A percentile compares a stretch with the other conserved stretches of the same genome.
Conservation (phyloP, 1,140 invertebrate genomes). For the Leucophenga varia region DNA sequence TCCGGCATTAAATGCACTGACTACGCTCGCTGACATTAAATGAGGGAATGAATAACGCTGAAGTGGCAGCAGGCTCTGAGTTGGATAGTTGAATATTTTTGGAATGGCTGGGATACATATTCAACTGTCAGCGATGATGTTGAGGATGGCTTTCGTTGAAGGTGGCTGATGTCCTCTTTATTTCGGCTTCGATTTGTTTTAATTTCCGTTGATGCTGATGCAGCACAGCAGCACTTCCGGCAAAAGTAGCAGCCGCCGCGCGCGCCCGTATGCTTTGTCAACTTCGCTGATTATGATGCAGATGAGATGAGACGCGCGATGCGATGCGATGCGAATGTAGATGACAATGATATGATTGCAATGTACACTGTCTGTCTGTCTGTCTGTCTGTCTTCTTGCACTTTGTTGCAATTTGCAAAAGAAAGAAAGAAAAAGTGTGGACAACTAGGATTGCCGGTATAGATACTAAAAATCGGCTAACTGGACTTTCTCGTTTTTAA, state of each 20-base stretch:
- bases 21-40: no score
- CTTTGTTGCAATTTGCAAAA: no score
- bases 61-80: constrained; percentile 22
- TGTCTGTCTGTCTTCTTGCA: no score
- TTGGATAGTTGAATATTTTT: constrained; percentile 17
- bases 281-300: no score
- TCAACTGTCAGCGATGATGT: not conserved
- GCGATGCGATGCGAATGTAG: constrained; percentile 6
- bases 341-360: no score
- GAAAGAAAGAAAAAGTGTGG: not conserved
- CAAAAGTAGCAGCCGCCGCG: no score
- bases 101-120: not conserved
- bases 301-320: not conserved
- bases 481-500: not conserved
- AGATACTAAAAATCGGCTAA: not conserved
- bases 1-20: no score
- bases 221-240: constrained; percentile 20
- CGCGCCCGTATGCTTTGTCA: no score
- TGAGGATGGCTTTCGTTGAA: not conserved
- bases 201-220: constrained; percentile 37
- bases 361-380: no score
- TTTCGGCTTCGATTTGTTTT: constrained; percentile 37
- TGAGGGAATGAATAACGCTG: no score
- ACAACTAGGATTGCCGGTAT: not conserved
- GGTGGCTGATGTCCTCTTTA: constrained; percentile 12